Evolutionary conservation across 1,140 invertebrate genomes (phyloP).

Genomic region (Lutraria rhynchaena): DNA sequence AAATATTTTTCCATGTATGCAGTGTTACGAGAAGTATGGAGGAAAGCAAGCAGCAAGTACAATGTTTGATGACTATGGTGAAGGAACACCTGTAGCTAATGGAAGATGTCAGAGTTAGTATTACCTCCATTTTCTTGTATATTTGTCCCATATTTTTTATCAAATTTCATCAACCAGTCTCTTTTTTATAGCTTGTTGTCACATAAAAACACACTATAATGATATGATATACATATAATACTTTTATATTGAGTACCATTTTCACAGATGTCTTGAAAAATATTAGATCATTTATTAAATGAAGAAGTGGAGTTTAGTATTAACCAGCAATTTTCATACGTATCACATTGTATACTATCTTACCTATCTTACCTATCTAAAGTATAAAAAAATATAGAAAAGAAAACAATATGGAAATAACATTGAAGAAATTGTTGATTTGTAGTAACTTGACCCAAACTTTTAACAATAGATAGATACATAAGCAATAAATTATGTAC

Average conservation of each 20-base stretch:
- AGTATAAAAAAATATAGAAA: no score
- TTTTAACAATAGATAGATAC: no score
- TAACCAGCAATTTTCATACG: no score
- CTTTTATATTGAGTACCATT: background rate
- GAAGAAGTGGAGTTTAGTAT: no score
- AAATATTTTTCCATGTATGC: background rate
- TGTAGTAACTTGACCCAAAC: no score
- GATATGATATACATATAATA: background rate
- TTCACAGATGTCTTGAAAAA: background rate
- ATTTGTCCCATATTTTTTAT: background rate
- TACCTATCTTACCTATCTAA: no score
- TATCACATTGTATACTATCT: no score
- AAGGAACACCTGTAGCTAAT: background rate
- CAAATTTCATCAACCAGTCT: background rate
- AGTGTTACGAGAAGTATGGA: slow-evolving; percentile 9
- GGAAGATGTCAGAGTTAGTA: slow-evolving; percentile 6
- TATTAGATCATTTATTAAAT: background rate
- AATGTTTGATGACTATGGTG: background rate
- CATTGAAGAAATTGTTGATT: no score
- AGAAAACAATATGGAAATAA: no score
- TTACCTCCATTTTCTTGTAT: background rate
- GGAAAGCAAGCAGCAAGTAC: background rate
- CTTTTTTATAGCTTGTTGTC: background rate
- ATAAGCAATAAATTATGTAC: no score
- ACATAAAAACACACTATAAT: background rate